phyloP scores from a whole-genome alignment of 1,140 invertebrate species.

The Drosophila pandora region DNA sequence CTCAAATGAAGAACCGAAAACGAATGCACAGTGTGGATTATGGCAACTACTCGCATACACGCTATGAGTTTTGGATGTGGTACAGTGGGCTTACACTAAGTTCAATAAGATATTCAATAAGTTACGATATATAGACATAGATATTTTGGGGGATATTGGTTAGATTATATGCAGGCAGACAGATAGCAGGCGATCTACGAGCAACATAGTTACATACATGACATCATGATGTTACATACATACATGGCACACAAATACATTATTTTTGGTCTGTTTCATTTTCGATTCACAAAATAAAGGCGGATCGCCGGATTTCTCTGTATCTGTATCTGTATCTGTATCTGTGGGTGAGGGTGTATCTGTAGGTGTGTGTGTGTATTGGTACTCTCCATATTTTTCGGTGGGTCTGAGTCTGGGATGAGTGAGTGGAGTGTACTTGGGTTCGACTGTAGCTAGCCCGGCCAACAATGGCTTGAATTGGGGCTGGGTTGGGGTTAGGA shows the following conservation, averaged over 20 bases:
- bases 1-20: slow-evolving; percentile 10
- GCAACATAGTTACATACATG: slow-evolving; percentile 38
- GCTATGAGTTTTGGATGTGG: slow-evolving; percentile 4
- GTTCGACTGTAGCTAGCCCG: slow-evolving; percentile 17
- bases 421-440: neutral
- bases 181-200: slow-evolving; percentile 30
- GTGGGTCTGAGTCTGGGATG: neutral
- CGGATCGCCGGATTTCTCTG: neutral
- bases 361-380: slow-evolving; percentile 2
- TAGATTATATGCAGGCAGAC: neutral
- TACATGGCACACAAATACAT: slow-evolving; percentile 40
- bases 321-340: neutral
- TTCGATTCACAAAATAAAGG: slow-evolving; percentile 8
- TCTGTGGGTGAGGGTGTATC: too few relatives aligned
- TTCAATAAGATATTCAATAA: neutral
- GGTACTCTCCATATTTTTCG: neutral
- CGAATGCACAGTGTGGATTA: slow-evolving; percentile 16
- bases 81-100: neutral
- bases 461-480: neutral
- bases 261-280: neutral
- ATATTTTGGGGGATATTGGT: slow-evolving; percentile 3
- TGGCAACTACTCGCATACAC: neutral
- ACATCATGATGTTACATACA: slow-evolving; percentile 52
- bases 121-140: slow-evolving; percentile 8
- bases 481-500: neutral